phyloP scores from a whole-genome alignment of 2,797 vertebrate genomes.

The Zalophus californianus region DNA sequence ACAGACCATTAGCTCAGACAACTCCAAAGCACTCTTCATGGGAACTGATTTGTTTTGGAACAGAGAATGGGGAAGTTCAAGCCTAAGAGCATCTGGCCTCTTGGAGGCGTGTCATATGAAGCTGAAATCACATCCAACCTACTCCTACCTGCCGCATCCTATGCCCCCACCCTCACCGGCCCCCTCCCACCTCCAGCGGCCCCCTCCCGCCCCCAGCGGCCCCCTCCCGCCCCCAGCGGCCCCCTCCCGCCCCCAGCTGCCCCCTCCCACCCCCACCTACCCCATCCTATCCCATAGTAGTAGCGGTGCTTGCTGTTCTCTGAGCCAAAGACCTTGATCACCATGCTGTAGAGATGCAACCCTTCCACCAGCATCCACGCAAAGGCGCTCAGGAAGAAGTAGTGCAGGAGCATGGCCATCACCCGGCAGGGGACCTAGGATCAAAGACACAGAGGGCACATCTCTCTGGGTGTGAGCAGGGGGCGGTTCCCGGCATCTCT shows the following conservation, averaged over 20 bases:
- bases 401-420: slow-evolving; percentile 95
- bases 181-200: too few species aligned
- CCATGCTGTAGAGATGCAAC: slow-evolving; percentile 99
- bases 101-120: too few species aligned
- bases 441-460: neutral
- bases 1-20: neutral
- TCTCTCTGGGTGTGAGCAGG: accelerated
- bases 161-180: too few species aligned
- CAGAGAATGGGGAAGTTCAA: neutral
- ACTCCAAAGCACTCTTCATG: neutral
- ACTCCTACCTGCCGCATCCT: too few species aligned
- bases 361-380: slow-evolving; percentile 99
- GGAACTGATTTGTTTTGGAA: neutral
- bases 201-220: too few species aligned
- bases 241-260: too few species aligned
- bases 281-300: slow-evolving; percentile 98
- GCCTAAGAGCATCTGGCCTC: neutral
- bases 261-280: slow-evolving; percentile 86
- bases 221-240: too few species aligned
- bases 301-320: slow-evolving; percentile 96
- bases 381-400: slow-evolving; percentile 97
- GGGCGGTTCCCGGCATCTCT: accelerated
- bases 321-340: slow-evolving; percentile 97
- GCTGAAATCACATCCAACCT: neutral
- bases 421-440: slow-evolving; percentile 94